Evolutionary conservation across 2,113 vertebrate genomes (phyloP).

Genomic region (Oophaga pumilio): DNA sequence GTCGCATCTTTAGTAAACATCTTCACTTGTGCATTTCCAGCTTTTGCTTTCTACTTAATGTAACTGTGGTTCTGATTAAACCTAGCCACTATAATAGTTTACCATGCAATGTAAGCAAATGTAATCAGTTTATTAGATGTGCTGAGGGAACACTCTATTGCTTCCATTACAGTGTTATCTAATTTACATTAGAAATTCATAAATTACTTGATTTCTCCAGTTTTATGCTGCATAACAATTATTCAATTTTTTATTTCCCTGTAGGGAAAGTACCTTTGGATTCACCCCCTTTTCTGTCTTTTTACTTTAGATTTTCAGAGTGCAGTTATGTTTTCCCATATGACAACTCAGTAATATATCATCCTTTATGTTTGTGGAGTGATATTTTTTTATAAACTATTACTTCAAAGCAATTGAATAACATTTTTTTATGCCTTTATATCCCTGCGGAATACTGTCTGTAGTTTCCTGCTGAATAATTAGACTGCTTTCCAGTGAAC

Average conservation of each 20-base stretch:
- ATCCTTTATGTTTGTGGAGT: constrained; percentile 27
- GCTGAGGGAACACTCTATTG: neutral
- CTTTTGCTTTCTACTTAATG: neutral
- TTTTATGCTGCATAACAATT: constrained; percentile 33
- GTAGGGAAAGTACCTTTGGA: constrained; percentile 18
- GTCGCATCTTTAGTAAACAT: neutral
- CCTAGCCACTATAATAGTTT: neutral
- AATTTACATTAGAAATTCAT: constrained; percentile 29
- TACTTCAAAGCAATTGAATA: constrained; percentile 53
- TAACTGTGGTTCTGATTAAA: neutral
- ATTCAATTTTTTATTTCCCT: constrained; percentile 6
- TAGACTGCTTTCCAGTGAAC: constrained; percentile 47
- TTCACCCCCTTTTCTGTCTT: constrained; percentile 13
- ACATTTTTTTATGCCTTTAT: constrained; percentile 29
- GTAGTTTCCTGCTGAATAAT: constrained; percentile 54
- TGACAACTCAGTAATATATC: constrained; percentile 17
- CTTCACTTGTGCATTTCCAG: neutral
- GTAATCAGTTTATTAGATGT: constrained; percentile 29
- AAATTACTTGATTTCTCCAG: constrained; percentile 38
- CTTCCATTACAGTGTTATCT: constrained; percentile 35
- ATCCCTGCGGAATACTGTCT: constrained; percentile 37
- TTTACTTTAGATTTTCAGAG: constrained; percentile 1
- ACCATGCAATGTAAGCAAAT: neutral
- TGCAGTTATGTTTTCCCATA: constrained; percentile 29
- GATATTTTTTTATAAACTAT: constrained; percentile 44